Percentiles rank a stretch among this genome's conserved stretches.
phyloP scores from a whole-genome alignment of 2,113 vertebrate species.

The Quiscalus mexicanus region DNA sequence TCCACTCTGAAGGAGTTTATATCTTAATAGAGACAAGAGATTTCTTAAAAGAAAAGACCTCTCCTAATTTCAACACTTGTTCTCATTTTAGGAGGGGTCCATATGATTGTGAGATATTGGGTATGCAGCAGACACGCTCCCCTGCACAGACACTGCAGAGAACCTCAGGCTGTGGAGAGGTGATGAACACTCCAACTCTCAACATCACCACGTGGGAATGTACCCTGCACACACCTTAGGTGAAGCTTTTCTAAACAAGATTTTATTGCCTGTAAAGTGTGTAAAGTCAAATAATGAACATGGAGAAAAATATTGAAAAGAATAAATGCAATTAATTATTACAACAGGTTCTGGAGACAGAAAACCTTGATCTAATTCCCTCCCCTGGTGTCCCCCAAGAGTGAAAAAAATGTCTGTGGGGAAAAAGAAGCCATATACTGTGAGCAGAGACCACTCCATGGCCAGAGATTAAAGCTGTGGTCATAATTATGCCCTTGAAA shows the following conservation, averaged over 20 bases:
- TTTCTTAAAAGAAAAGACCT: not conserved
- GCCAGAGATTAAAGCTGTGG: not conserved
- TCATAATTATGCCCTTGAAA: not conserved
- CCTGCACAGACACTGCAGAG: not conserved
- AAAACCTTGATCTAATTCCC: not conserved
- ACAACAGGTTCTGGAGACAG: not conserved
- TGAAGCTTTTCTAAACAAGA: not conserved
- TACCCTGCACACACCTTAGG: not conserved
- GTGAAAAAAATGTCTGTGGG: not conserved
- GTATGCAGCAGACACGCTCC: not conserved
- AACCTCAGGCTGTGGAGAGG: not conserved
- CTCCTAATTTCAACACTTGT: not conserved
- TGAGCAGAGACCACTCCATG: not conserved
- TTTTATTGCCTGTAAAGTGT: not conserved
- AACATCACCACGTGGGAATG: not conserved
- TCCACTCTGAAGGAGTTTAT: not conserved
- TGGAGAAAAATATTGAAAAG: not conserved
- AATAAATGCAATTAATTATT: not conserved
- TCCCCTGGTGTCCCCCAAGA: not conserved
- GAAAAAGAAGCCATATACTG: not conserved
- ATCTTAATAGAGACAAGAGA: not conserved
- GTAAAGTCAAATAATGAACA: not conserved
- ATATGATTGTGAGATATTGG: not conserved
- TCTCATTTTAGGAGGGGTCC: not conserved
- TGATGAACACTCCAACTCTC: not conserved